phyloP scores from a whole-genome alignment of 2,888 invertebrate genomes.

The Zaprionus bogoriensis region DNA sequence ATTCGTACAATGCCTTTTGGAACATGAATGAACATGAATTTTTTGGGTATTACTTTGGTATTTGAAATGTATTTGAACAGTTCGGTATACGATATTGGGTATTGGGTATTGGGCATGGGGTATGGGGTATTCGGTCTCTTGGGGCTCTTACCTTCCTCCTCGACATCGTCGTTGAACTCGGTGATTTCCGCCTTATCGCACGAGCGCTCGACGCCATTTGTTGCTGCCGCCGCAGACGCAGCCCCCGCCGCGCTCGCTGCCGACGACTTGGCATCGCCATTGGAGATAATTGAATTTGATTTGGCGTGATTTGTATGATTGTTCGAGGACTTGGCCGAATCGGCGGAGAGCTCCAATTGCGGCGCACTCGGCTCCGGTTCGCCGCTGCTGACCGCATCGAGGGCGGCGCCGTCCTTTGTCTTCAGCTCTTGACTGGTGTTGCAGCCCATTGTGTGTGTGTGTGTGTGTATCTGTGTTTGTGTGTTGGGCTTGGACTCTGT shows the following conservation, averaged over 20 bases:
- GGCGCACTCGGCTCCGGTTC: slow-evolving; percentile 62
- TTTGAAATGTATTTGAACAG: no score
- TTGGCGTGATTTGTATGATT: slow-evolving; percentile 78
- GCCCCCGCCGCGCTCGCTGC: slow-evolving; percentile 41
- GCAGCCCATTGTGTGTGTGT: slow-evolving; percentile 83
- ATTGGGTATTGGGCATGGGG: slow-evolving; percentile 4
- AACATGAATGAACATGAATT: slow-evolving; percentile 38
- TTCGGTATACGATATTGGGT: not conserved
- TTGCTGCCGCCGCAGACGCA: slow-evolving; percentile 32
- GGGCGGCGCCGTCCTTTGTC: slow-evolving; percentile 77
- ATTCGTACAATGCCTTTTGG: no score
- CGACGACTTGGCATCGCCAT: slow-evolving; percentile 78
- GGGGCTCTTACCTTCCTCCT: slow-evolving; percentile 78
- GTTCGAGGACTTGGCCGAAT: slow-evolving; percentile 54
- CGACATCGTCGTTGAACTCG: slow-evolving; percentile 73
- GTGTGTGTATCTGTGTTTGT: not conserved
- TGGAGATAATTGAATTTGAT: slow-evolving; percentile 80
- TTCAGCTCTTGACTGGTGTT: slow-evolving; percentile 86
- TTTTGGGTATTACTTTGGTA: slow-evolving; percentile 2
- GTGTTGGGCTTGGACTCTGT: slow-evolving; percentile 21
- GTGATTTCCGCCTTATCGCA: slow-evolving; percentile 78
- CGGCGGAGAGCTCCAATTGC: slow-evolving; percentile 57
- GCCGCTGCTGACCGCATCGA: slow-evolving; percentile 64
- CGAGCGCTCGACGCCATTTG: slow-evolving; percentile 64
- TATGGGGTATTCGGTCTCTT: slow-evolving; percentile 4